Percentiles rank a stretch among this genome's conserved stretches.
Evolutionary conservation across 2,888 invertebrate genomes (phyloP).

Genomic region (Drosophila neonasuta): DNA sequence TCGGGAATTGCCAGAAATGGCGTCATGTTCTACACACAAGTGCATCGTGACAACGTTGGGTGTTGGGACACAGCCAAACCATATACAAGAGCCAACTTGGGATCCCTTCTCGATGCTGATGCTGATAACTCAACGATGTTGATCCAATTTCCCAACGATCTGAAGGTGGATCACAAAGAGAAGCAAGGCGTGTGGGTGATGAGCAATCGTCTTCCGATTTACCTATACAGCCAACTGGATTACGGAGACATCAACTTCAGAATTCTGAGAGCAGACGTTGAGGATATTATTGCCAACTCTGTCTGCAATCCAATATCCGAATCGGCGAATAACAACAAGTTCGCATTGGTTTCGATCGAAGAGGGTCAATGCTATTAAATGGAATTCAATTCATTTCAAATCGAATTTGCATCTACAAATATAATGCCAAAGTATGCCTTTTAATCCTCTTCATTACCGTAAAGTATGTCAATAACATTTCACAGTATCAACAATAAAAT

Average conservation of each 20-base stretch:
- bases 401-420: background rate
- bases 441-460: background rate
- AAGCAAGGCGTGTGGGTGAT: conserved; percentile 89
- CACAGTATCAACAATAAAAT: background rate
- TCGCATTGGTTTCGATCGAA: conserved; percentile 43
- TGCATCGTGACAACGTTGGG: conserved; percentile 88
- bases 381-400: background rate
- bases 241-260: conserved; percentile 88
- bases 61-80: conserved; percentile 91
- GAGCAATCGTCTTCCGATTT: conserved; percentile 89
- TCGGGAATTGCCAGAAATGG: conserved; percentile 87
- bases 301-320: conserved; percentile 86
- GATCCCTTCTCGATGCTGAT: conserved; percentile 65
- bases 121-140: conserved; percentile 82
- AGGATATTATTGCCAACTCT: conserved; percentile 86
- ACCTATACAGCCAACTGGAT: conserved; percentile 86
- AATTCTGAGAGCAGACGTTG: conserved; percentile 86
- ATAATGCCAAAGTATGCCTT: background rate
- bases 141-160: conserved; percentile 90
- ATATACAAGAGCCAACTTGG: conserved; percentile 85
- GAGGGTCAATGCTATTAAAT: conserved; percentile 67
- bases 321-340: conserved; percentile 13
- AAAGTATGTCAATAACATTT: background rate
- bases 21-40: conserved; percentile 90
- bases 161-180: conserved; percentile 88